Conservation (phyloP, 1,140 invertebrate genomes). For the Drosophila littoralis region DNA sequence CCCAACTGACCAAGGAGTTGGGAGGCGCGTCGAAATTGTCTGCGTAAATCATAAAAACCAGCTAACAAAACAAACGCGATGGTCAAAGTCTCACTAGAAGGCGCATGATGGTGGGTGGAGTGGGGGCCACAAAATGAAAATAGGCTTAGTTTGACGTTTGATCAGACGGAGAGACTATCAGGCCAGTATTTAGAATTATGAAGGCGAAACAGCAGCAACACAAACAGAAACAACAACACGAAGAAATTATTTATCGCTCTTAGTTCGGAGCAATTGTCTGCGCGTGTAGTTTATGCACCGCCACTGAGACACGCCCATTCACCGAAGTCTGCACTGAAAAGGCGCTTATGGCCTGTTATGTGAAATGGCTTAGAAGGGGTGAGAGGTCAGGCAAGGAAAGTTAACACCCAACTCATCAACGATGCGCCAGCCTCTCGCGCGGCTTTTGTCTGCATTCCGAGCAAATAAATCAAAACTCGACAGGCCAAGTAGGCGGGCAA, state of each 20-base stretch:
- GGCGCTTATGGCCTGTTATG: conserved; percentile 41
- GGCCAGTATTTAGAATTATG: conserved; percentile 63
- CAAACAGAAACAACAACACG: conserved; percentile 30
- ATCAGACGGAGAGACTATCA: conserved; percentile 53
- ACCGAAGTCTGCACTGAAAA: conserved; percentile 49
- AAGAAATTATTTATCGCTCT: conserved; percentile 72
- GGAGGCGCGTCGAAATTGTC: conserved; percentile 39
- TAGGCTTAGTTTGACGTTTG: conserved; percentile 75
- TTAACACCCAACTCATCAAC: conserved; percentile 67
- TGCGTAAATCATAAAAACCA: conserved; percentile 71
- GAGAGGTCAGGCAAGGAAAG: not conserved
- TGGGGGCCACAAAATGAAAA: conserved; percentile 41
- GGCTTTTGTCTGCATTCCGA: conserved; percentile 67
- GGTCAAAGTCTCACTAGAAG: conserved; percentile 52
- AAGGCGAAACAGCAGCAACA: conserved; percentile 49
- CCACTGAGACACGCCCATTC: conserved; percentile 31
- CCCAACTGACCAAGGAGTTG: conserved; percentile 61
- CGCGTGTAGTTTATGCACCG: conserved; percentile 67
- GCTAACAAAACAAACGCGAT: conserved; percentile 39
- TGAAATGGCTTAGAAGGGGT: conserved; percentile 10
- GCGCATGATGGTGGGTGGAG: conserved; percentile 5
- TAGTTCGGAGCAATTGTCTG: conserved; percentile 64
- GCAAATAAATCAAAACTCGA: conserved; percentile 74
- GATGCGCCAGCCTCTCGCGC: conserved; percentile 45
- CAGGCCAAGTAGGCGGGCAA: conserved; percentile 19